Conservation (phyloP, 1,140 invertebrate species). For the Trichonephila clavipes region DNA sequence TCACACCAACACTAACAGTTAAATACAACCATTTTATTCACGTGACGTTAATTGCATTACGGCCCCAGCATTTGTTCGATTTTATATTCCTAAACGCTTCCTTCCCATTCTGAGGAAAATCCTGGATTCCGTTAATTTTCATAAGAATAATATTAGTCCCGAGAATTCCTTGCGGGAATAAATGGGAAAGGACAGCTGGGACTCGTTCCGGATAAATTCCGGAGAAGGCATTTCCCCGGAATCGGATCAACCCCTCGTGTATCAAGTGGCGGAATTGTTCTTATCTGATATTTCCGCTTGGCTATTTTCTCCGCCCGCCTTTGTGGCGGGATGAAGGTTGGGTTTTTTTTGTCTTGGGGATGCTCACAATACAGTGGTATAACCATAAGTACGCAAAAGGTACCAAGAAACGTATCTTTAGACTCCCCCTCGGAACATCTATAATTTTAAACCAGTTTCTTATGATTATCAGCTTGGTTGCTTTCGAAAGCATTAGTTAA, state of each 20-base stretch:
- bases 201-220: neutral
- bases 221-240: neutral
- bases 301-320: neutral
- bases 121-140: neutral
- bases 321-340: too few species aligned
- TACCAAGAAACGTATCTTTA: too few species aligned
- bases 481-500: too few species aligned
- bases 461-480: too few species aligned
- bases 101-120: neutral
- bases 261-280: neutral
- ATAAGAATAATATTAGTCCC: constrained; percentile 24
- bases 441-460: too few species aligned
- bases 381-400: too few species aligned
- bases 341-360: neutral
- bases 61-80: neutral
- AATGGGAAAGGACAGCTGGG: neutral
- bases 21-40: too few species aligned
- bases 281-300: constrained; percentile 14
- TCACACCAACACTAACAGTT: too few species aligned
- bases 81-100: neutral
- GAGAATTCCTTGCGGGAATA: neutral
- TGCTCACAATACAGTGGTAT: too few species aligned
- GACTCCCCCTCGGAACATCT: too few species aligned
- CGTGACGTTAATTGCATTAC: too few species aligned
- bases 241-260: neutral